These are phyloP conservation scores for Leptopterna dolabrata DNA, from an alignment of 2,888 invertebrate species.

Conservation along the genomic window DNA sequence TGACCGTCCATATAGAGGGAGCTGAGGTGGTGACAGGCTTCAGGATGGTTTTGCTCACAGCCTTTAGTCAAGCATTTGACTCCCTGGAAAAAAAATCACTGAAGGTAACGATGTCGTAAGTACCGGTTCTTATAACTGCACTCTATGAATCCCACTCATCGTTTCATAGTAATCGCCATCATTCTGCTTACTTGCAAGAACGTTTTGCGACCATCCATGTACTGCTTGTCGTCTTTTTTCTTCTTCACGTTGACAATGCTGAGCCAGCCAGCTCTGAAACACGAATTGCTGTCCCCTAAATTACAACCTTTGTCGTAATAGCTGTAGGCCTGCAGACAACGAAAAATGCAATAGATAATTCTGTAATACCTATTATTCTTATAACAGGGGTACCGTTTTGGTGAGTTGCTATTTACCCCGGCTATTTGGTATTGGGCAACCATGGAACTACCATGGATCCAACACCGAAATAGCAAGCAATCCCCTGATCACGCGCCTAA, in stretches of 20 bases:
- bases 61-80: conserved; percentile 70
- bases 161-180: too few species aligned
- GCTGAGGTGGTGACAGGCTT: conserved; percentile 84
- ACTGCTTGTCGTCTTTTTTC: conserved; percentile 25
- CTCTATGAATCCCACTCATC: too few species aligned
- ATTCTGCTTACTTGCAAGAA: conserved; percentile 21
- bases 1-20: conserved; percentile 82
- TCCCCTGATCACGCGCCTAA: too few species aligned
- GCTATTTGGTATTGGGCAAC: too few species aligned
- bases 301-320: conserved; percentile 84
- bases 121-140: too few species aligned
- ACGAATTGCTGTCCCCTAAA: conserved; percentile 76
- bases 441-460: too few species aligned
- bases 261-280: conserved; percentile 80
- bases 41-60: conserved; percentile 71
- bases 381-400: too few species aligned
- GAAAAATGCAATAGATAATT: not conserved
- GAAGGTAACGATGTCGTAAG: not conserved
- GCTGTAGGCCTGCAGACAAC: conserved; percentile 59
- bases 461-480: too few species aligned
- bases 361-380: not conserved
- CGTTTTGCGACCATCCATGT: conserved; percentile 11
- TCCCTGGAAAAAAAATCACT: conserved; percentile 65
- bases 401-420: too few species aligned
- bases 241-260: conserved; percentile 70